These are phyloP conservation scores for Lacanobia wlatinum DNA, from an alignment of 2,888 invertebrate species.

Conservation along the genomic window DNA sequence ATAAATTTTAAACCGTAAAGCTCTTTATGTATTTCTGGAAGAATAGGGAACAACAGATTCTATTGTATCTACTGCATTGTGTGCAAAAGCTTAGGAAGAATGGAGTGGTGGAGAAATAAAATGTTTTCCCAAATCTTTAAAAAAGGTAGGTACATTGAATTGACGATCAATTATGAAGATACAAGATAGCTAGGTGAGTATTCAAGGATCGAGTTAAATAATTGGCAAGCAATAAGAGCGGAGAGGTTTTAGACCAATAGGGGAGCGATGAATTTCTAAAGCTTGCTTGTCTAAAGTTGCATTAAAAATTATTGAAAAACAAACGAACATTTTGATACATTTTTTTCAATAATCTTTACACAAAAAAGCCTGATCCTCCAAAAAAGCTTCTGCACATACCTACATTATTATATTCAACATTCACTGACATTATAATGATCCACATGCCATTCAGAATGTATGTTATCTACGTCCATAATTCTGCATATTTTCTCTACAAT, in stretches of 20 bases:
- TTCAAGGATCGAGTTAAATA: background rate
- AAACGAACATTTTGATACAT: background rate
- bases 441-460: slow-evolving; percentile 31
- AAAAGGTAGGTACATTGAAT: too few relatives aligned
- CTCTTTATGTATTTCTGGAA: too few relatives aligned
- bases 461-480: slow-evolving; percentile 42
- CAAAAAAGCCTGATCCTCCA: too few relatives aligned
- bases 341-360: too few relatives aligned
- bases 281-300: too few relatives aligned
- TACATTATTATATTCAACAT: background rate
- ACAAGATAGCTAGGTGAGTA: too few relatives aligned
- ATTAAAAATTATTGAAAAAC: too few relatives aligned
- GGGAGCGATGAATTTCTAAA: too few relatives aligned
- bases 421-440: slow-evolving; percentile 15
- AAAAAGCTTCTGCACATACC: background rate
- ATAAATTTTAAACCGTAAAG: background rate
- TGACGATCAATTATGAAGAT: too few relatives aligned
- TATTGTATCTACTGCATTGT: background rate
- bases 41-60: background rate
- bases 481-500: slow-evolving; percentile 39
- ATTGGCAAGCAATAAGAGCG: background rate
- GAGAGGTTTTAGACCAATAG: background rate
- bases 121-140: too few relatives aligned
- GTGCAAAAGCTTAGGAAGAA: too few relatives aligned
- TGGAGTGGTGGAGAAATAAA: background rate